Evolutionary conservation across 2,888 invertebrate species (phyloP).

Genomic region (Papilio demoleus): DNA sequence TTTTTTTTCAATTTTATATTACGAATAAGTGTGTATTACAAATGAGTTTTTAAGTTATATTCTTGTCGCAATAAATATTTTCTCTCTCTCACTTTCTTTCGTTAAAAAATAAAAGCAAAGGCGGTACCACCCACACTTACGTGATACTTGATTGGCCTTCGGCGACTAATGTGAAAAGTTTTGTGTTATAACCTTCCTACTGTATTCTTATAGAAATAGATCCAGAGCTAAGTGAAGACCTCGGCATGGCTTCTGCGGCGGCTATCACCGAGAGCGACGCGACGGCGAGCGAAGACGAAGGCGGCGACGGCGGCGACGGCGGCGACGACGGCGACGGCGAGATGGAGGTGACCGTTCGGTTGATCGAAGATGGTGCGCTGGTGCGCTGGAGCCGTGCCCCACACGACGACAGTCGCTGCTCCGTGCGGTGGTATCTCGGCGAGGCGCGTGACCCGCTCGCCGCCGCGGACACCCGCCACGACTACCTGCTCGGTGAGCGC

Average conservation of each 20-base stretch:
- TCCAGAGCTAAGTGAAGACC: constrained; percentile 48
- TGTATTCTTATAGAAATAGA: constrained; percentile 40
- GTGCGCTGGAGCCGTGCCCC: constrained; percentile 89
- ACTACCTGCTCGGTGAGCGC: constrained; percentile 77
- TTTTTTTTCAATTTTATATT: no score
- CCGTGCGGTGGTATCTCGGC: constrained; percentile 62
- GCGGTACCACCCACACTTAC: no score
- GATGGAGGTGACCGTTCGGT: constrained; percentile 87
- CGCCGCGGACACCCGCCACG: constrained; percentile 87
- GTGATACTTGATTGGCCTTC: no score
- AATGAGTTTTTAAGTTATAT: no score
- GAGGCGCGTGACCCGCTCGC: constrained; percentile 76
- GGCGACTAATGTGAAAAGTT: neutral
- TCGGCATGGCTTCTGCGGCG: constrained; percentile 49
- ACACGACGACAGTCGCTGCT: constrained; percentile 83
- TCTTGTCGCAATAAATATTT: no score
- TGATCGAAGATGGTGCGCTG: constrained; percentile 89
- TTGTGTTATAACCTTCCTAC: neutral
- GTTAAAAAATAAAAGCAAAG: no score
- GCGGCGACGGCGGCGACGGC: constrained; percentile 85
- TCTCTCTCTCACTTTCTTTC: no score
- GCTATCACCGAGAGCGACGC: constrained; percentile 59
- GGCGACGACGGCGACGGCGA: constrained; percentile 64
- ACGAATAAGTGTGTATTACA: no score
- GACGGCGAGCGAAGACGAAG: constrained; percentile 48